phyloP scores from a whole-genome alignment of 2,888 invertebrate genomes.

The Griposia aprilina region DNA sequence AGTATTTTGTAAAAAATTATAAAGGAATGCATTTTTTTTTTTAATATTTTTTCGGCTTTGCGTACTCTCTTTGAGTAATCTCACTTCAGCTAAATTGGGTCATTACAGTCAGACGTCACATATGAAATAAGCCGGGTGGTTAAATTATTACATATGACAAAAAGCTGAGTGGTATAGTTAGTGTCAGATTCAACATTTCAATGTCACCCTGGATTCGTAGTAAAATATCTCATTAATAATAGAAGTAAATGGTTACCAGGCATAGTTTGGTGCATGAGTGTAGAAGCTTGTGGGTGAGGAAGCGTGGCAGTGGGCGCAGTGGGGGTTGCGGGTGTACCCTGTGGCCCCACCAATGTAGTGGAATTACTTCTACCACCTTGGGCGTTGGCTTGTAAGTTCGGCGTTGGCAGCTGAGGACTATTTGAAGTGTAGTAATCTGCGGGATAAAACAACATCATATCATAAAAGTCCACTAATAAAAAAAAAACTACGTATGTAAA shows the following conservation, averaged over 20 bases:
- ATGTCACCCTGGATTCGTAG: conserved; percentile 1
- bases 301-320: conserved; percentile 80
- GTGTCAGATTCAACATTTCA: conserved; percentile 16
- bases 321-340: conserved; percentile 77
- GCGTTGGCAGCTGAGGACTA: conserved; percentile 84
- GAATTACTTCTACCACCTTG: conserved; percentile 77
- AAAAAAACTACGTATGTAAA: neutral
- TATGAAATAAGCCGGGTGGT: conserved; percentile 36
- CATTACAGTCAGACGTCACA: conserved; percentile 22
- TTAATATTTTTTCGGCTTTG: too few relatives aligned
- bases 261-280: conserved; percentile 83
- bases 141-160: conserved; percentile 32
- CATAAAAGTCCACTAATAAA: neutral
- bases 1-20: conserved; percentile 5
- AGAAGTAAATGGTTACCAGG: conserved; percentile 76
- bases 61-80: neutral
- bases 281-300: conserved; percentile 79
- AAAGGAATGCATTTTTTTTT: conserved; percentile 6
- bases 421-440: conserved; percentile 83
- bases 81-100: conserved; percentile 7
- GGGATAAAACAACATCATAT: conserved; percentile 43
- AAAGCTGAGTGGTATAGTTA: conserved; percentile 28
- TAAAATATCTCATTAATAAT: conserved; percentile 50
- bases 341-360: conserved; percentile 78
- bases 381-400: conserved; percentile 80